Conservation (phyloP, 2,113 vertebrate species). For the Laticauda laticaudata region DNA sequence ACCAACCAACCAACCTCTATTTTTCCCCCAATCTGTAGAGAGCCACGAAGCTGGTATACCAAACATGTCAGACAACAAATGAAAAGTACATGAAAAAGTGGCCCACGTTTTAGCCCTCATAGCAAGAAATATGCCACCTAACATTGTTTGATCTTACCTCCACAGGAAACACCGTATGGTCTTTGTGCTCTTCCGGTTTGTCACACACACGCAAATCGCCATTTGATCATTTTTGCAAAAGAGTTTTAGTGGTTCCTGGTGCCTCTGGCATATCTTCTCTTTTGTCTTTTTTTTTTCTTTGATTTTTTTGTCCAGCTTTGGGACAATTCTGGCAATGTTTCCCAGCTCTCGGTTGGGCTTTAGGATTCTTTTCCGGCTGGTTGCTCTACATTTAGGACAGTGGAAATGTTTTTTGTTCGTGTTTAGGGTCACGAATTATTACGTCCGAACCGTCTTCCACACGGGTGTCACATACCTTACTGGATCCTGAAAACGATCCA, state of each 20-base stretch:
- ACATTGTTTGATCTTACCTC: neutral
- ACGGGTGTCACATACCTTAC: no score
- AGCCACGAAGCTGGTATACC: neutral
- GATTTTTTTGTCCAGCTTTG: neutral
- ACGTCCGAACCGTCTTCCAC: no score
- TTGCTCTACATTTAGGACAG: neutral
- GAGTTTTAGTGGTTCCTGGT: constrained; percentile 1
- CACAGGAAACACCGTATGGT: neutral
- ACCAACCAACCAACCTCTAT: neutral
- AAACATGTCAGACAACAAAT: neutral
- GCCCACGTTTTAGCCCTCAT: neutral
- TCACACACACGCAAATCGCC: neutral
- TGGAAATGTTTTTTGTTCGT: neutral
- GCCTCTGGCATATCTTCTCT: neutral
- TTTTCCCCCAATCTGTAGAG: neutral
- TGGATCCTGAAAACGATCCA: neutral
- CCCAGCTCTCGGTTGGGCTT: neutral
- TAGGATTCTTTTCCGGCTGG: neutral
- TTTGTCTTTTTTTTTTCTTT: no score
- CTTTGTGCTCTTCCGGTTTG: neutral
- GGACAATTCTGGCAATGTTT: neutral
- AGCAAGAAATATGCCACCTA: neutral
- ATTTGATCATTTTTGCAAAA: neutral
- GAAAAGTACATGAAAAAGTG: neutral
- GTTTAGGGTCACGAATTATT: no score